phyloP scores from a whole-genome alignment of 2,888 invertebrate genomes.

The Mesodorylaimus sp. region DNA sequence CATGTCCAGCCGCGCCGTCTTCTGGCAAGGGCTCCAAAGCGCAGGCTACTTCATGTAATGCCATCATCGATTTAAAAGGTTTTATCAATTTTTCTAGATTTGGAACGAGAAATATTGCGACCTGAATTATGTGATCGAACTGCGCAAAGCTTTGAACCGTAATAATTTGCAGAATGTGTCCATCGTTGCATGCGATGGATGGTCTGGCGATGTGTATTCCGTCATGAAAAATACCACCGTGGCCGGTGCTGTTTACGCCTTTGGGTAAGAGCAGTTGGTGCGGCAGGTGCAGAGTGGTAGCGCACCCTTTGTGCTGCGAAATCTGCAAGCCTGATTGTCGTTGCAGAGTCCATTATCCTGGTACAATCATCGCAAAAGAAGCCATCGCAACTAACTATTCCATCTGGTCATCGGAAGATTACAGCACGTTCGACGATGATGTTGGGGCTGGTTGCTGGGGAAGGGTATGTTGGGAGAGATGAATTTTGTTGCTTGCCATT shows the following conservation, averaged over 20 bases:
- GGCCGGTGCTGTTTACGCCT: slow-evolving; percentile 23
- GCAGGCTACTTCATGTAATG: too few species aligned
- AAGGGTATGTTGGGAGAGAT: slow-evolving; percentile 20
- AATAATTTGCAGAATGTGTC: slow-evolving; percentile 21
- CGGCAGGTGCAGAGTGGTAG: too few species aligned
- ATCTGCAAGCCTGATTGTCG: too few species aligned
- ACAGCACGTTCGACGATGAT: slow-evolving; percentile 31
- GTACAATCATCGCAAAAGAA: slow-evolving; percentile 16
- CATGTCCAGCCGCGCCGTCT: too few species aligned
- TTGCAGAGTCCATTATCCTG: slow-evolving; percentile 24
- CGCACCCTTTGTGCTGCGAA: too few species aligned
- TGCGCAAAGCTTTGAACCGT: slow-evolving; percentile 17
- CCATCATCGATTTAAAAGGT: too few species aligned
- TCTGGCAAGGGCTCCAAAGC: too few species aligned
- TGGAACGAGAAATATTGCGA: slow-evolving; percentile 31
- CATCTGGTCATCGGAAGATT: slow-evolving; percentile 35
- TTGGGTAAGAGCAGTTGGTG: too few species aligned
- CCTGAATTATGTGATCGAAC: slow-evolving; percentile 22
- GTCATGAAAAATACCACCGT: slow-evolving; percentile 11
- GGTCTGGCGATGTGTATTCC: background rate
- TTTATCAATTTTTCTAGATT: slow-evolving; percentile 18
- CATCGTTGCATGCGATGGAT: slow-evolving; percentile 31
- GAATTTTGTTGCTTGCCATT: background rate
- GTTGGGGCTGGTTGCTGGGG: slow-evolving; percentile 34
- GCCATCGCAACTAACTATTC: slow-evolving; percentile 25